A percentile compares a stretch with the other conserved stretches of the same genome.
These are phyloP conservation scores for Solea senegalensis DNA, from an alignment of 2,113 vertebrate species.

Conservation along the genomic window DNA sequence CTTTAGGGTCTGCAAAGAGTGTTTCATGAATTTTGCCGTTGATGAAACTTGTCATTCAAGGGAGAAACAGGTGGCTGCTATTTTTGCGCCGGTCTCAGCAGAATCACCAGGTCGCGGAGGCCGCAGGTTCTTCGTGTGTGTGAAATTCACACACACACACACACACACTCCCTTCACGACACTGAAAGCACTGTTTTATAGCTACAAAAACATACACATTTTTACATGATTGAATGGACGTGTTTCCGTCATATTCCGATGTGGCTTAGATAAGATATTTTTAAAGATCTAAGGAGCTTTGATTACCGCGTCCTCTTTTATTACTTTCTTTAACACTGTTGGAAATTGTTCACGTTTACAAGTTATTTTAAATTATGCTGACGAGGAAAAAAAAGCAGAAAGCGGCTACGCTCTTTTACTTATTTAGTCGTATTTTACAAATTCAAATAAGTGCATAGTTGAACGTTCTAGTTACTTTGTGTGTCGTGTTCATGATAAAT, in stretches of 20 bases:
- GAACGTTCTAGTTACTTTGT: conserved; percentile 44
- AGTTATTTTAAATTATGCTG: conserved; percentile 70
- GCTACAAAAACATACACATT: conserved; percentile 28
- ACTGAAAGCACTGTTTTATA: conserved; percentile 42
- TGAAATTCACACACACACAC: background rate
- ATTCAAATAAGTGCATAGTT: conserved; percentile 32
- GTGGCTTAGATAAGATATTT: conserved; percentile 8
- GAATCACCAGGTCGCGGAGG: background rate
- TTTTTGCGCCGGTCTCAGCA: conserved; percentile 19
- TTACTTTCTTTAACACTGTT: conserved; percentile 61
- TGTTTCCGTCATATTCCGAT: conserved; percentile 28
- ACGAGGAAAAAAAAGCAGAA: conserved; percentile 28
- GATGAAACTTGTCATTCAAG: conserved; percentile 29
- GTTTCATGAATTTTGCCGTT: conserved; percentile 27
- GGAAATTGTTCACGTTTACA: conserved; percentile 49
- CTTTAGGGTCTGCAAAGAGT: background rate
- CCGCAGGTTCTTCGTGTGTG: conserved; percentile 5
- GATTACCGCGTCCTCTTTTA: conserved; percentile 35
- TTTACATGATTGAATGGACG: conserved; percentile 13
- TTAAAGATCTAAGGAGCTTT: conserved; percentile 29
- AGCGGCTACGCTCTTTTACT: conserved; percentile 20
- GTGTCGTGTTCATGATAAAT: conserved; percentile 20
- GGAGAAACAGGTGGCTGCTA: conserved; percentile 30
- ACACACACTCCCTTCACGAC: conserved; percentile 3
- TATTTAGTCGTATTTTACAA: conserved; percentile 55